Base-by-base conservation (phyloP, 2,113 vertebrate species). In the Myotis davidii region DNA sequence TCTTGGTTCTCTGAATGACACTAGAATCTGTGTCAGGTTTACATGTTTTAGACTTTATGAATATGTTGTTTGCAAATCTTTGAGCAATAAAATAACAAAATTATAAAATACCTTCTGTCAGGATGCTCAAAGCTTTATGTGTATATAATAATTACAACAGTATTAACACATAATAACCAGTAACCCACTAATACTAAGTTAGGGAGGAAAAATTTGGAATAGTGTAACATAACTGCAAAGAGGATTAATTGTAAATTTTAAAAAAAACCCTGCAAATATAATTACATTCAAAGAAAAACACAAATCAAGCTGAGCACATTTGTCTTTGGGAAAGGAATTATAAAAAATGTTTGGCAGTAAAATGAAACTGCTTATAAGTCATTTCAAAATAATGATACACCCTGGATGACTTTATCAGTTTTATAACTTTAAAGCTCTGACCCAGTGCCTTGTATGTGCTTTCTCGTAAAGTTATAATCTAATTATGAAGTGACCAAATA, bases 381-480 rank as follows among this genome's bases (percentile, higher is more conserved):
- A 96, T 97, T 95, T 94, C 50, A 95, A 96, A 95, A 93, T 97
- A 96, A 96, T 94, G 78, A 81, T 90, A 61, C 3, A 92, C 87
- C 72, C 89, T 92, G 76, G 42, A 76, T 94, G 32, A 77, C 91
- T 95, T 96, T 93, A 94, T 88, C 82, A 56, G 18, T 92, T 94
- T 90, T 95, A 45, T 93, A 92, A 94, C 70, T 94, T 95, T 96
- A 83, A 94, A 97, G 34, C 50, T 91, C n/a, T 94, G 93, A 91
- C 85, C 83, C 39, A 76, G 12, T 87, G 56, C 29, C 65, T 89
- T 89, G 6, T 59, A 18, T 92, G 69, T 90, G 59, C 45, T 94
- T 96, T 85, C 85, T 94, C 79, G 23, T 76, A 84, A 96, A 91
- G 83, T 95, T 97, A 97, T 95, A 93, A 94, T 94, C 83, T 95